These are phyloP conservation scores for Rattus norvegicus DNA, from an alignment of 2,113 vertebrate genomes.

Conservation along the genomic window DNA sequence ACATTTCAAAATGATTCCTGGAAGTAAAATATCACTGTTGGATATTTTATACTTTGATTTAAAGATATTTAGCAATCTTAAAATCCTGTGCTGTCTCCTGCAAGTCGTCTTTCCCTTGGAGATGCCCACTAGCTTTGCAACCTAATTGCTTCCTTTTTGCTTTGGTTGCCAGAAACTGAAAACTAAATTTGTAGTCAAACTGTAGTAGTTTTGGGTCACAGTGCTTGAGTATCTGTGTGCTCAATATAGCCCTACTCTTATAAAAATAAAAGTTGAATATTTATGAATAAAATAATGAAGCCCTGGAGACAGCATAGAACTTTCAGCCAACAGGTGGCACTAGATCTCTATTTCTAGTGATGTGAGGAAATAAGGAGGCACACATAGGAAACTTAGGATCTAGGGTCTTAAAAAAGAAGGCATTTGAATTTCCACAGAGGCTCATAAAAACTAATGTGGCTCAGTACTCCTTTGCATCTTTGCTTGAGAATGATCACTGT, in stretches of 20 bases:
- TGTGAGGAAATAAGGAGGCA: neutral
- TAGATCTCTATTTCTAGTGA: neutral
- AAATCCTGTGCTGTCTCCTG: neutral
- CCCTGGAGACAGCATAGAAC: neutral
- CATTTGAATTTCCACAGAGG: neutral
- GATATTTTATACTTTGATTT: neutral
- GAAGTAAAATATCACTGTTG: constrained; percentile 3
- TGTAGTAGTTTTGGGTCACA: neutral
- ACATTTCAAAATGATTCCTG: neutral
- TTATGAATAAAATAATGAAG: constrained; percentile 7
- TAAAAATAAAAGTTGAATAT: neutral
- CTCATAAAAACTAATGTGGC: no score
- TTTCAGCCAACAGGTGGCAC: neutral
- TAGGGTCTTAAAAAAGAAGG: neutral
- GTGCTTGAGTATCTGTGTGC: neutral
- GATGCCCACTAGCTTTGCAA: neutral
- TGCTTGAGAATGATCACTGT: neutral
- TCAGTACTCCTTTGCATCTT: neutral
- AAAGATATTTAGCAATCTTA: neutral
- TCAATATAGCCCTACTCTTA: neutral
- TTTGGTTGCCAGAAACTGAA: neutral
- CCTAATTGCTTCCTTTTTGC: neutral
- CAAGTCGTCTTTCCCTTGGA: neutral
- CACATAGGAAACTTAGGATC: neutral
- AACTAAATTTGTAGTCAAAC: neutral